A percentile compares a stretch with the other conserved stretches of the same genome.
phyloP scores from a whole-genome alignment of 1,140 invertebrate genomes.

The Heterodera schachtii region DNA sequence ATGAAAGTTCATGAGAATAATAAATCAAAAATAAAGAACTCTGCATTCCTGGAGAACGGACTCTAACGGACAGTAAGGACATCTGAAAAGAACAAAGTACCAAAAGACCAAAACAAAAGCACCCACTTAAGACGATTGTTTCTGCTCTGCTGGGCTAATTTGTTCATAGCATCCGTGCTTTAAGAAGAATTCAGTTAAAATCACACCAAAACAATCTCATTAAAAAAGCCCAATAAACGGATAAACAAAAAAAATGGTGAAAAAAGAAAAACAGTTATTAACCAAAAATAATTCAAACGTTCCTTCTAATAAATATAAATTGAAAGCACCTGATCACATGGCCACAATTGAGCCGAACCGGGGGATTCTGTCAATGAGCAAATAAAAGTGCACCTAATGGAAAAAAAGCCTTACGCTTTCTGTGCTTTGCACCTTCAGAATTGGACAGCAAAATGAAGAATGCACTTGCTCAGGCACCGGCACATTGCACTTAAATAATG shows the following conservation, averaged over 20 bases:
- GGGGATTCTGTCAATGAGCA: conserved; percentile 76
- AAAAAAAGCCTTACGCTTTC: conserved; percentile 71
- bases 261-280: not conserved
- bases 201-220: not conserved
- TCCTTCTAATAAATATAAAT: no score
- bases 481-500: conserved; percentile 12
- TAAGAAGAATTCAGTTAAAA: conserved; percentile 65
- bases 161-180: conserved; percentile 87
- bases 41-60: conserved; percentile 88
- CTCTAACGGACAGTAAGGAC: conserved; percentile 95
- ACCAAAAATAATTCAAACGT: not conserved
- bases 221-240: not conserved
- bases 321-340: conserved; percentile 79
- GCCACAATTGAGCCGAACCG: conserved; percentile 92
- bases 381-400: conserved; percentile 1
- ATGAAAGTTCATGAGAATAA: not conserved
- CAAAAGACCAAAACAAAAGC: not conserved
- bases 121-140: conserved; percentile 67
- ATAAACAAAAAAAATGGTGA: no score
- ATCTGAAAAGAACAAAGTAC: conserved; percentile 73
- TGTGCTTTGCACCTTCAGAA: conserved; percentile 90
- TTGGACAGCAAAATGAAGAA: conserved; percentile 97
- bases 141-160: conserved; percentile 89
- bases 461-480: conserved; percentile 72
- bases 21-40: conserved; percentile 81